These are phyloP conservation scores for Percina caprodes DNA, from an alignment of 2,113 vertebrate species.

Conservation along the genomic window DNA sequence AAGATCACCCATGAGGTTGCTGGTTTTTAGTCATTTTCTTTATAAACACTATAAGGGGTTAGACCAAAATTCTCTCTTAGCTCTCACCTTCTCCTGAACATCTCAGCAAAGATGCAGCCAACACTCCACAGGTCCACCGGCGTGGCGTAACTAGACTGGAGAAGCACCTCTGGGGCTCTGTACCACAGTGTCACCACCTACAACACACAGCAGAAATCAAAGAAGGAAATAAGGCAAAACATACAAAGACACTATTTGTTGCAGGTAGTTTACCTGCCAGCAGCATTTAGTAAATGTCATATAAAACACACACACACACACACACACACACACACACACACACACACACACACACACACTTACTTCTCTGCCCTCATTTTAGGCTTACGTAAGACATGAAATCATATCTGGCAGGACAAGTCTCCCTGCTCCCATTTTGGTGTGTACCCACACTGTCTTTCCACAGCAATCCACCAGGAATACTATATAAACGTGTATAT, in stretches of 20 bases:
- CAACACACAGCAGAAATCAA: conserved; percentile 20
- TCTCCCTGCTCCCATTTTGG: conserved; percentile 61
- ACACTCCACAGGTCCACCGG: conserved; percentile 99
- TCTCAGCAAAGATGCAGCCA: conserved; percentile 98
- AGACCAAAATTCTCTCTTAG: background rate
- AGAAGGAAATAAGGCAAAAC: background rate
- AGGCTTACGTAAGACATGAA: conserved; percentile 75
- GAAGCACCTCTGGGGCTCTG: conserved; percentile 95
- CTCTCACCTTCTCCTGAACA: conserved; percentile 97
- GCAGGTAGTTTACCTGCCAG: conserved; percentile 7
- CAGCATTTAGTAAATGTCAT: conserved; percentile 26
- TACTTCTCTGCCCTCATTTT: conserved; percentile 57
- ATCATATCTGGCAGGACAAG: conserved; percentile 77
- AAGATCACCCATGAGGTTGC: background rate
- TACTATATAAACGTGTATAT: background rate
- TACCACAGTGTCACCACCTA: conserved; percentile 99
- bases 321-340: conserved; percentile 16
- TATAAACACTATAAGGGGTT: background rate
- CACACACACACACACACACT: conserved; percentile 35
- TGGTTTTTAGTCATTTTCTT: background rate
- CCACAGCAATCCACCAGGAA: conserved; percentile 54
- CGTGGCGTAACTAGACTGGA: conserved; percentile 98
- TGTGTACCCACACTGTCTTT: conserved; percentile 70
- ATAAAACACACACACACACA: background rate
- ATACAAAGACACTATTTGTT: conserved; percentile 10